Conservation (phyloP, 2,113 vertebrate species). For the Sinocyclocheilus anshuiensis region DNA sequence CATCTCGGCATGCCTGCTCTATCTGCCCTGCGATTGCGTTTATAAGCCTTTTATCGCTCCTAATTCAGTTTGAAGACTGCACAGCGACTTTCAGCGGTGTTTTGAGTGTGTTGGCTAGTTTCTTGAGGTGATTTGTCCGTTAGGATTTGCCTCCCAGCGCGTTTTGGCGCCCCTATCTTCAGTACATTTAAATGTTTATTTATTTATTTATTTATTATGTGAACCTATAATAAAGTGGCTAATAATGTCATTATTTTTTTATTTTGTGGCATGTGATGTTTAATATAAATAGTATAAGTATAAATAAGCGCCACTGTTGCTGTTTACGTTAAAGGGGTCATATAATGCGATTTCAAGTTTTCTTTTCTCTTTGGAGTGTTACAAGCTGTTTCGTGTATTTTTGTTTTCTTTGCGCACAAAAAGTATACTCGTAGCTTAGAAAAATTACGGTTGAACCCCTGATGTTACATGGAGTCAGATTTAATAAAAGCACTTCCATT, state of each 20-base stretch:
- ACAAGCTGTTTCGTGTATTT: too few relatives aligned
- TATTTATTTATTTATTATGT: not conserved
- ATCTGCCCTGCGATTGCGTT: not conserved
- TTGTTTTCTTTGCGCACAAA: too few relatives aligned
- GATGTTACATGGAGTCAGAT: too few relatives aligned
- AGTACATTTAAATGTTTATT: not conserved
- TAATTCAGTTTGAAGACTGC: not conserved
- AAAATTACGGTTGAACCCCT: too few relatives aligned
- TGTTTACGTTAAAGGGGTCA: not conserved
- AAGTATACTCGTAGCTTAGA: too few relatives aligned
- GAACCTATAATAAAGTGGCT: not conserved
- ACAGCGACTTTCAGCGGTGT: not conserved
- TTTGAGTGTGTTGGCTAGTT: not conserved
- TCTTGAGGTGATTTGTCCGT: not conserved
- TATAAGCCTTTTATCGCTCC: slow-evolving; percentile 29
- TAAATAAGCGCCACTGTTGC: not conserved
- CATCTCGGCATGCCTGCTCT: not conserved
- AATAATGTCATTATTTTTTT: not conserved
- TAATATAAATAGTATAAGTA: not conserved
- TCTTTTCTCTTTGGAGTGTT: too few relatives aligned
- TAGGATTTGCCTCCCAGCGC: not conserved
- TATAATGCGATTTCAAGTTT: too few relatives aligned
- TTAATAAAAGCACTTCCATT: too few relatives aligned
- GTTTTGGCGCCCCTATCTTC: not conserved
- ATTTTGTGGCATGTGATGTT: not conserved